phyloP scores from a whole-genome alignment of 2,113 vertebrate species.

The Gymnorhina tibicen region DNA sequence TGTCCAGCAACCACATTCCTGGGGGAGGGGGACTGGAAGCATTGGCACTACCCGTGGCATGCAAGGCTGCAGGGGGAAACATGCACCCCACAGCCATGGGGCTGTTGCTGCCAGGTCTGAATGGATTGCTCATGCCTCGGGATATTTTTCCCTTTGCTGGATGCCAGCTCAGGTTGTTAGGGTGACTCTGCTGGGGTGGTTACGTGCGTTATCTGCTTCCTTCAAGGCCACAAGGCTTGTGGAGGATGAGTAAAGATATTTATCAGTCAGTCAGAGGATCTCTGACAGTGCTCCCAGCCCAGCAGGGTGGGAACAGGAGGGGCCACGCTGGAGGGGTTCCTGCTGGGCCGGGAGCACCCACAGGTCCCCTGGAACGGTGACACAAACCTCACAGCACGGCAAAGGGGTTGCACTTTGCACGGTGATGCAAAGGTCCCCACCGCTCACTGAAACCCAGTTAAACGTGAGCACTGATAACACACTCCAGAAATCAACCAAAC shows the following conservation, averaged over 20 bases:
- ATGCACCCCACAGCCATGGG: background rate
- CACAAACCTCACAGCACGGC: fast-evolving
- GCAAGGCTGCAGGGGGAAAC: too few species aligned
- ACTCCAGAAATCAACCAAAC: background rate
- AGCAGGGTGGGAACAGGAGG: background rate
- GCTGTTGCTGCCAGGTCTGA: background rate
- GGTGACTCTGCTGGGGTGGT: background rate
- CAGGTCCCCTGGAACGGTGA: background rate
- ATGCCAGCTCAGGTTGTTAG: background rate
- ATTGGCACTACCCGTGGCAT: fast-evolving
- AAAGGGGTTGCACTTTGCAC: constrained; percentile 18
- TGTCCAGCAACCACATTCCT: background rate
- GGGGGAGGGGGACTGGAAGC: background rate
- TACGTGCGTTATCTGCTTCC: background rate
- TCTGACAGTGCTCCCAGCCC: background rate
- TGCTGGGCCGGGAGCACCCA: fast-evolving
- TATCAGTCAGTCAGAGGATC: background rate
- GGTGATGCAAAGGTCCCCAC: background rate
- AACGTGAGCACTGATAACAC: background rate
- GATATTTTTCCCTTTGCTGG: background rate
- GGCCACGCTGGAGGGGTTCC: background rate
- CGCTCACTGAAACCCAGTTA: background rate
- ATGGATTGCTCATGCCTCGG: background rate
- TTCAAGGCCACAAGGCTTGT: background rate
- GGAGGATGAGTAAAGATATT: constrained; percentile 4